Percentiles rank a stretch among this genome's conserved stretches.
Conservation (phyloP, 1,140 invertebrate genomes). For the Heliconius nattereri region DNA sequence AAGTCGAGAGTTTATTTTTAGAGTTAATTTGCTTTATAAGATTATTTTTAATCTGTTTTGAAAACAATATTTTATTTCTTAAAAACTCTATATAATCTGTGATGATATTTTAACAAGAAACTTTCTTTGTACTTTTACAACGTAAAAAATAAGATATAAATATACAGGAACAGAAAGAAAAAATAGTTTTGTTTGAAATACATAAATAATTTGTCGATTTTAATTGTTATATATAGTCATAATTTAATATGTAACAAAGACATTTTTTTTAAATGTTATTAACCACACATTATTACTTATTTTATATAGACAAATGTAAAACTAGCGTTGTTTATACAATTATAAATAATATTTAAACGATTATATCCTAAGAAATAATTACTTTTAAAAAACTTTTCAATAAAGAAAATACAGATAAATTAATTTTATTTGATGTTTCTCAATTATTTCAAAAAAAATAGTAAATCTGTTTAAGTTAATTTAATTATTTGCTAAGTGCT, state of each 20-base stretch:
- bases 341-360: conserved; percentile 3
- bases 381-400: too few relatives aligned
- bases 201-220: background rate
- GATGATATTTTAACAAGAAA: background rate
- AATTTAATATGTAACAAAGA: background rate
- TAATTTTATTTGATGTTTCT: background rate
- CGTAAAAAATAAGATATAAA: background rate
- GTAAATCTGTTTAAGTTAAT: conserved; percentile 2
- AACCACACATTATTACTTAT: background rate
- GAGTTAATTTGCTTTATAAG: background rate
- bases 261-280: background rate
- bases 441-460: background rate
- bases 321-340: conserved; percentile 5
- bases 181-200: background rate
- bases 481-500: background rate
- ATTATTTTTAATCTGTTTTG: background rate
- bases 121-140: background rate
- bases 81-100: background rate
- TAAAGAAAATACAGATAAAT: background rate
- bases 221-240: background rate
- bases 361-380: background rate
- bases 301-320: background rate
- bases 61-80: background rate
- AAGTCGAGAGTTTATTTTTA: background rate
- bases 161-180: background rate